Conservation (phyloP, 2,888 invertebrate genomes). For the Ectropis crepuscularia region DNA sequence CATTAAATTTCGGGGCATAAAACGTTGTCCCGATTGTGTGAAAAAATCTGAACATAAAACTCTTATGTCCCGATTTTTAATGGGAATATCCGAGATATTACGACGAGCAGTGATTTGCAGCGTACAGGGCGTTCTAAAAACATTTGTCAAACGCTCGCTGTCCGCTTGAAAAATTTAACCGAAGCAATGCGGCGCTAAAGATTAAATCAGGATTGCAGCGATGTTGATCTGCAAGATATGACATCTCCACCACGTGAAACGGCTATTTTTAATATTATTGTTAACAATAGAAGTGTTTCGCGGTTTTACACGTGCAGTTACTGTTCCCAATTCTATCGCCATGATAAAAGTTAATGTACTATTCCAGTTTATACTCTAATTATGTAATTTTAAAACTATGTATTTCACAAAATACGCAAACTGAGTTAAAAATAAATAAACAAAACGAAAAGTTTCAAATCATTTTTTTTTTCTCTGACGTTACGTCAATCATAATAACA, state of each 20-base stretch:
- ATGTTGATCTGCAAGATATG: conserved; percentile 44
- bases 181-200: conserved; percentile 66
- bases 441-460: too few species aligned
- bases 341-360: too few species aligned
- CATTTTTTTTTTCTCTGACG: too few species aligned
- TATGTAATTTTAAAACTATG: too few species aligned
- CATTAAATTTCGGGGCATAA: conserved; percentile 30
- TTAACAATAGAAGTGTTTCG: neutral
- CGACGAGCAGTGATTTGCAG: conserved; percentile 36
- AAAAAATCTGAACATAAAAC: conserved; percentile 14
- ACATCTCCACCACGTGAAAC: neutral
- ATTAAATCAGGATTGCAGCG: conserved; percentile 62
- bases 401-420: too few species aligned
- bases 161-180: conserved; percentile 69
- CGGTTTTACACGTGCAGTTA: too few species aligned
- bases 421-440: too few species aligned
- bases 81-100: conserved; percentile 27
- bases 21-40: conserved; percentile 17
- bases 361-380: too few species aligned
- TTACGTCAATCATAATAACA: too few species aligned
- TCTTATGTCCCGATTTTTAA: conserved; percentile 20
- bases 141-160: conserved; percentile 70
- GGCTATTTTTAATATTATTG: neutral
- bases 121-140: conserved; percentile 49
- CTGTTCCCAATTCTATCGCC: too few species aligned